These are phyloP conservation scores for Venturia canescens DNA, from an alignment of 1,140 invertebrate species.

Conservation along the genomic window DNA sequence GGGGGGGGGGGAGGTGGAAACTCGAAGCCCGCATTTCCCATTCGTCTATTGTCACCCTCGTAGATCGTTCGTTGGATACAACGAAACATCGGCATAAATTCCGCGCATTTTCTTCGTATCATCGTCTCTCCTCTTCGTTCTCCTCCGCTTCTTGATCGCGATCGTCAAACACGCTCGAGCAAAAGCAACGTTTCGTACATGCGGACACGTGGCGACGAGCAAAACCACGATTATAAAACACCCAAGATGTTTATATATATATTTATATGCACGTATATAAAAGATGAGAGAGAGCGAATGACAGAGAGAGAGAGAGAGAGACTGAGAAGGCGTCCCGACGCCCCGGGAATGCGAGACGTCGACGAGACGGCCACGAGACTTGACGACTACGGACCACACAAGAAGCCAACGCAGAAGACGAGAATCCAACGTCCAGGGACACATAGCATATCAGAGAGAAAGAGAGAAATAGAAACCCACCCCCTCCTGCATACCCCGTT, in stretches of 20 bases:
- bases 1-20: neutral
- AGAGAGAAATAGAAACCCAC: neutral
- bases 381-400: constrained; percentile 60
- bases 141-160: neutral
- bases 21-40: constrained; percentile 10
- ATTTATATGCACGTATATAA: neutral
- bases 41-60: constrained; percentile 50
- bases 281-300: neutral
- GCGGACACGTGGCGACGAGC: constrained; percentile 57
- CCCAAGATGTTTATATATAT: neutral
- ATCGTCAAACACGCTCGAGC: constrained; percentile 26
- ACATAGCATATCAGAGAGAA: constrained; percentile 18
- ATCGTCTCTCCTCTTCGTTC: neutral
- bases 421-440: neutral
- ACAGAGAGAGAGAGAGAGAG: constrained; percentile 17
- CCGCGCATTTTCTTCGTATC: constrained; percentile 37
- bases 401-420: constrained; percentile 46
- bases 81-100: constrained; percentile 32
- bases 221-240: constrained; percentile 50
- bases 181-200: constrained; percentile 44
- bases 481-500: constrained; percentile 21
- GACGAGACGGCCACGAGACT: constrained; percentile 43
- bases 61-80: constrained; percentile 23
- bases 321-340: constrained; percentile 56
- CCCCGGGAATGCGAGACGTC: constrained; percentile 63